phyloP scores from a whole-genome alignment of 2,888 invertebrate genomes.

The Brachyopa scutellaris region DNA sequence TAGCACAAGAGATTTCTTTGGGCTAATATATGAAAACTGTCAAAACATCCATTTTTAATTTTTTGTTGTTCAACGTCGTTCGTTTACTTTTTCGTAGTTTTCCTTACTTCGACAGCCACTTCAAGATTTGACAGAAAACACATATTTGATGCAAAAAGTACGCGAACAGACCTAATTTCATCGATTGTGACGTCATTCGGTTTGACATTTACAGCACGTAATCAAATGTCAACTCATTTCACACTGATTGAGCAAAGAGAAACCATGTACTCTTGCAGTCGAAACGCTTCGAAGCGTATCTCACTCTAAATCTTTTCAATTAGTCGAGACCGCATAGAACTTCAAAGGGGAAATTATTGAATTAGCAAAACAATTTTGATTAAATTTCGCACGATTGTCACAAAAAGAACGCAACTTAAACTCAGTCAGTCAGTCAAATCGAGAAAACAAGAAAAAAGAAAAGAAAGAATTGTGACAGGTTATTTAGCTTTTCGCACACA shows the following conservation, averaged over 20 bases:
- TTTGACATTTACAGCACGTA: too few relatives aligned
- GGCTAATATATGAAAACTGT: too few relatives aligned
- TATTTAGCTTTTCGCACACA: slow-evolving; percentile 12
- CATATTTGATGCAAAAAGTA: too few relatives aligned
- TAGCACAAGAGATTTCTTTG: too few relatives aligned
- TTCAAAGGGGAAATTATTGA: slow-evolving; percentile 53
- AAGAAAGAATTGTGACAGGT: slow-evolving; percentile 26
- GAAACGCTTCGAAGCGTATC: slow-evolving; percentile 33
- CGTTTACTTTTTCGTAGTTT: too few relatives aligned
- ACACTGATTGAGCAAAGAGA: too few relatives aligned
- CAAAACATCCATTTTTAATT: too few relatives aligned
- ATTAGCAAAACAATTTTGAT: slow-evolving; percentile 63
- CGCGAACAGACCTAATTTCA: too few relatives aligned
- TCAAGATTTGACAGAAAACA: too few relatives aligned
- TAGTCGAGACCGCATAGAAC: slow-evolving; percentile 47
- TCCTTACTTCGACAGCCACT: too few relatives aligned
- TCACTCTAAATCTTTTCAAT: slow-evolving; percentile 43
- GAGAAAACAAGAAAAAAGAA: slow-evolving; percentile 14
- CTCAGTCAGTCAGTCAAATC: slow-evolving; percentile 12
- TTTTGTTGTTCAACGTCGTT: too few relatives aligned
- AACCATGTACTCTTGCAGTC: slow-evolving; percentile 8
- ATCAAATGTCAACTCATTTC: neutral
- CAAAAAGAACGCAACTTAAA: slow-evolving; percentile 16
- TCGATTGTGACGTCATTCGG: too few relatives aligned
- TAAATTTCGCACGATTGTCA: slow-evolving; percentile 57